These are phyloP conservation scores for Tillus elongatus DNA, from an alignment of 2,888 invertebrate genomes.

Conservation along the genomic window DNA sequence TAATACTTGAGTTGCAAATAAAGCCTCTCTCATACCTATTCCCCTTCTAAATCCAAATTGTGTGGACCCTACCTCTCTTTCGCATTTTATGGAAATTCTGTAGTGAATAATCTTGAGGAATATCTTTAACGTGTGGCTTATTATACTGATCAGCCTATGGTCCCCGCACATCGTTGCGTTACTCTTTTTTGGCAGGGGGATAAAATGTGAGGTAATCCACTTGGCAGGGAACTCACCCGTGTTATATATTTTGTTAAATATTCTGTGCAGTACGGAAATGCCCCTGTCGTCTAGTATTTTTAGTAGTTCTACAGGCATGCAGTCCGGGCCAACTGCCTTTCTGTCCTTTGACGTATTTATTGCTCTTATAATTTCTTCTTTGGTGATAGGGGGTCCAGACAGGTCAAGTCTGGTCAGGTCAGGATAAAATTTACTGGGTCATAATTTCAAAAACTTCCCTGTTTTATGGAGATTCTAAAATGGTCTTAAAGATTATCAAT, in stretches of 20 bases:
- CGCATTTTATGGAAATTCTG: no score
- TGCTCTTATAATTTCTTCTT: no score
- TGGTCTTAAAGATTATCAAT: no score
- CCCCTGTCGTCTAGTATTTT: not conserved
- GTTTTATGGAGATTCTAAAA: no score
- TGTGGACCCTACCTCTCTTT: no score
- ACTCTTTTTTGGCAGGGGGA: not conserved
- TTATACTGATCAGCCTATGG: not conserved
- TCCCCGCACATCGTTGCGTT: not conserved
- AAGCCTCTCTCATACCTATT: not conserved
- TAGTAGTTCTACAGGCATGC: not conserved
- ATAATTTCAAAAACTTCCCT: no score
- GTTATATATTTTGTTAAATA: constrained; percentile 3
- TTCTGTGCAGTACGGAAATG: not conserved
- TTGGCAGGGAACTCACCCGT: not conserved
- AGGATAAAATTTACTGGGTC: no score
- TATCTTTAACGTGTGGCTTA: not conserved
- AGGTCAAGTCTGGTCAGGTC: no score
- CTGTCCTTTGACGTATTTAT: not conserved
- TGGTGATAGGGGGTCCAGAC: no score
- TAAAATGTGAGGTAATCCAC: not conserved
- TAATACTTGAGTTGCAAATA: not conserved
- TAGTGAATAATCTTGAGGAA: no score
- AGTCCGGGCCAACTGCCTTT: not conserved
- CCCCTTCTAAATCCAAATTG: constrained; percentile 1